Percentiles rank a stretch among this genome's conserved stretches.
Conservation (phyloP, 1,140 invertebrate genomes). For the Hycleus phaleratus region DNA sequence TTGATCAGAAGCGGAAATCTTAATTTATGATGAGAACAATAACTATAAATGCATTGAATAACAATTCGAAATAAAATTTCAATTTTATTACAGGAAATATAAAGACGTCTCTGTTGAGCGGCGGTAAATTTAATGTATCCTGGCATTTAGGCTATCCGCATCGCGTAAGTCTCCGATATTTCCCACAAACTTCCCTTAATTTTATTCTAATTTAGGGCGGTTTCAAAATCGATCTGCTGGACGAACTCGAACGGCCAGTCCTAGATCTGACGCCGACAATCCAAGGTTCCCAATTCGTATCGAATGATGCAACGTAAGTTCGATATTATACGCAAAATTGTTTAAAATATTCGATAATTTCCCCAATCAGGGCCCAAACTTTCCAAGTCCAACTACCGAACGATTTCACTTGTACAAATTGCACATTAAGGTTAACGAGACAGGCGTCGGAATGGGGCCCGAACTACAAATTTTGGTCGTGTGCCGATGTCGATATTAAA, state of each 20-base stretch:
- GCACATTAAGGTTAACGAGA: constrained; percentile 78
- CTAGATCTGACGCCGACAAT: constrained; percentile 77
- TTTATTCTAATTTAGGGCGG: constrained; percentile 58
- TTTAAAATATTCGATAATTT: neutral
- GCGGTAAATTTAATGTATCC: constrained; percentile 79
- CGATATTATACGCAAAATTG: neutral
- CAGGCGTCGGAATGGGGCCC: constrained; percentile 84
- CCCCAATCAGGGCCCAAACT: constrained; percentile 61
- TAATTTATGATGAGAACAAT: neutral
- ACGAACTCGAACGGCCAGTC: constrained; percentile 69
- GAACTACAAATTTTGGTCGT: constrained; percentile 87
- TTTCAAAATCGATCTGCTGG: constrained; percentile 75
- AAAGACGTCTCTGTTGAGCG: constrained; percentile 72
- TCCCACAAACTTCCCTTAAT: neutral
- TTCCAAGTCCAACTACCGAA: constrained; percentile 71
- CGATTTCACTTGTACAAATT: constrained; percentile 80
- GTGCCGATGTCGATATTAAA: constrained; percentile 86
- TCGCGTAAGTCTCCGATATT: constrained; percentile 56
- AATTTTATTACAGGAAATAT: constrained; percentile 59
- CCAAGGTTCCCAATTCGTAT: constrained; percentile 67
- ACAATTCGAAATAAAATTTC: constrained; percentile 1
- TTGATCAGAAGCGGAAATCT: neutral
- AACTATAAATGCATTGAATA: neutral
- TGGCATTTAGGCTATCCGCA: constrained; percentile 94
- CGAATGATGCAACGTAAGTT: constrained; percentile 66